Conservation (phyloP, 2,888 invertebrate species). For the Aproaerema taeniolella region DNA sequence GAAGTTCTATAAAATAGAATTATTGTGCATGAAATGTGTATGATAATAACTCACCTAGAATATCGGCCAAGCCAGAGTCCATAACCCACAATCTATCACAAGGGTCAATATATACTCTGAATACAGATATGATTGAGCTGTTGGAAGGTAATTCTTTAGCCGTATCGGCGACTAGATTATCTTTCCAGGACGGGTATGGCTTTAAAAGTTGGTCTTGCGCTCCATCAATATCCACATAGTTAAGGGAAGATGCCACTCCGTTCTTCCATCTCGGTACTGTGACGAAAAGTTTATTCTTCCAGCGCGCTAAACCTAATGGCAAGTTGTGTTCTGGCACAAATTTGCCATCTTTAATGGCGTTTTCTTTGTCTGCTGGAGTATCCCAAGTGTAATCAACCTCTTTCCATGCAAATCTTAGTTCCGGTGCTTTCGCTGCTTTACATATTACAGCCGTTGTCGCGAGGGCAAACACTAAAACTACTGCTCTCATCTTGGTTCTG, state of each 20-base stretch:
- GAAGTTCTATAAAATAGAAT: too few species aligned
- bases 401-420: conserved; percentile 84
- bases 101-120: conserved; percentile 83
- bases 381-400: conserved; percentile 83
- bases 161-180: conserved; percentile 83
- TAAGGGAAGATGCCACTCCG: conserved; percentile 84
- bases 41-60: conserved; percentile 81
- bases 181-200: conserved; percentile 87
- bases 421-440: conserved; percentile 63
- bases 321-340: conserved; percentile 82
- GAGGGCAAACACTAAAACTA: conserved; percentile 40
- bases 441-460: conserved; percentile 38
- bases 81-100: conserved; percentile 91
- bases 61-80: conserved; percentile 87
- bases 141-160: conserved; percentile 70
- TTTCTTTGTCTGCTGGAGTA: conserved; percentile 73
- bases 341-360: conserved; percentile 77
- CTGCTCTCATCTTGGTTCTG: conserved; percentile 44
- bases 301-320: conserved; percentile 83
- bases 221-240: conserved; percentile 79
- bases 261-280: conserved; percentile 84
- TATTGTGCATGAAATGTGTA: too few species aligned
- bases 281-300: conserved; percentile 83
- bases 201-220: conserved; percentile 83
- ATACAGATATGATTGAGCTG: conserved; percentile 83